phyloP scores from a whole-genome alignment of 2,797 vertebrate genomes.

The Zonotrichia albicollis region DNA sequence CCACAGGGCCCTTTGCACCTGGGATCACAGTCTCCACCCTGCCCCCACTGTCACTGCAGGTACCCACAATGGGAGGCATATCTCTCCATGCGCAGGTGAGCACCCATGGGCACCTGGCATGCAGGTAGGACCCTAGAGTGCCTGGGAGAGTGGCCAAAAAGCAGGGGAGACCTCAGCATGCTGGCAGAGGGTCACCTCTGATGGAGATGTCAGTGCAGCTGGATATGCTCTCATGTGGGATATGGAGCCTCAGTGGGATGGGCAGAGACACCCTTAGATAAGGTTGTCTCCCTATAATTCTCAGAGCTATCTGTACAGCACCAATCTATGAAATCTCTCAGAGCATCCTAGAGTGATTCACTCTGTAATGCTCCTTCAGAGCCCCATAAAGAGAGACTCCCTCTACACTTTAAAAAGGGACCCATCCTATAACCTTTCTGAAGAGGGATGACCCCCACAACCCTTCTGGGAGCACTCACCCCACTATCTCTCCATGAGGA shows the following conservation, averaged over 20 bases:
- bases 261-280: background rate
- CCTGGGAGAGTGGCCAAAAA: background rate
- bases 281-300: background rate
- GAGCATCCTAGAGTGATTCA: background rate
- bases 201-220: background rate
- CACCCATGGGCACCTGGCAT: accelerated
- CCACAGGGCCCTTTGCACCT: background rate
- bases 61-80: accelerated
- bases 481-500: background rate
- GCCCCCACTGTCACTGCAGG: background rate
- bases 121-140: background rate
- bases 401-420: background rate
- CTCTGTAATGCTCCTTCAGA: background rate
- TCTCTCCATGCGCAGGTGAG: background rate
- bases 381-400: background rate
- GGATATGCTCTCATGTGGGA: background rate
- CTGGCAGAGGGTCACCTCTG: background rate
- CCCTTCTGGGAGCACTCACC: background rate
- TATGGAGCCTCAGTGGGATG: background rate
- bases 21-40: background rate
- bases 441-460: background rate
- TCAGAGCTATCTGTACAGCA: background rate
- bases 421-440: background rate
- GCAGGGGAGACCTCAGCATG: background rate
- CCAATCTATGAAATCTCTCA: background rate